Conservation (phyloP, 2,888 invertebrate species). For the Marronus borbonicus region DNA sequence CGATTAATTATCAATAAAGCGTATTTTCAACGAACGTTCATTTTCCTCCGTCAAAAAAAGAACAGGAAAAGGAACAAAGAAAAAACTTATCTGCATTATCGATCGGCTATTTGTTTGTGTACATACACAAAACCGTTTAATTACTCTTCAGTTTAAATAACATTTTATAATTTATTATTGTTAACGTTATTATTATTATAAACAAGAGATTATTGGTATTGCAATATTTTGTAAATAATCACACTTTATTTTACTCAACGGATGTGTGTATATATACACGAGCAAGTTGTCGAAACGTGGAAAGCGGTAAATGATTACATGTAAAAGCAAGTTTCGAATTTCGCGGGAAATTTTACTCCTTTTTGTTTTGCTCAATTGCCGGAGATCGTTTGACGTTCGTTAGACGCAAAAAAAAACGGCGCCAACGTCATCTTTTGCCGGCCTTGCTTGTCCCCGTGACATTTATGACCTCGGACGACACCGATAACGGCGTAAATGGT, state of each 20-base stretch:
- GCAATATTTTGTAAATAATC: conserved; percentile 46
- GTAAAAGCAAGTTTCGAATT: not conserved
- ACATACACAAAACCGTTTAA: not conserved
- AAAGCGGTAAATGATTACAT: not conserved
- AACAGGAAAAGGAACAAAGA: not conserved
- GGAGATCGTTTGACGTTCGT: not conserved
- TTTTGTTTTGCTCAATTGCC: not conserved
- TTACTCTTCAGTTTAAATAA: conserved; percentile 46
- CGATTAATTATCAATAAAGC: conserved; percentile 18
- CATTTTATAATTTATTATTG: conserved; percentile 50
- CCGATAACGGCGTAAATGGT: conserved; percentile 22
- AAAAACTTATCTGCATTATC: conserved; percentile 22
- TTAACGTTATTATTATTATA: conserved; percentile 45
- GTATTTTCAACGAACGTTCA: not conserved
- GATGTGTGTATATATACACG: conserved; percentile 2
- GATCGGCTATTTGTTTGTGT: conserved; percentile 29
- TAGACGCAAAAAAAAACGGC: not conserved
- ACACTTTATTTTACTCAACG: conserved; percentile 1
- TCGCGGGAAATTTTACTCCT: not conserved
- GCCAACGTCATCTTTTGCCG: conserved; percentile 33
- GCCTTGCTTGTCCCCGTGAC: conserved; percentile 57
- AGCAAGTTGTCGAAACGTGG: conserved; percentile 1
- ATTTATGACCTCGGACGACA: conserved; percentile 40
- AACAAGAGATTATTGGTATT: conserved; percentile 46
- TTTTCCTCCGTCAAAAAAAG: not conserved